phyloP scores from a whole-genome alignment of 2,888 invertebrate species.

The Galerucella calmariensis region DNA sequence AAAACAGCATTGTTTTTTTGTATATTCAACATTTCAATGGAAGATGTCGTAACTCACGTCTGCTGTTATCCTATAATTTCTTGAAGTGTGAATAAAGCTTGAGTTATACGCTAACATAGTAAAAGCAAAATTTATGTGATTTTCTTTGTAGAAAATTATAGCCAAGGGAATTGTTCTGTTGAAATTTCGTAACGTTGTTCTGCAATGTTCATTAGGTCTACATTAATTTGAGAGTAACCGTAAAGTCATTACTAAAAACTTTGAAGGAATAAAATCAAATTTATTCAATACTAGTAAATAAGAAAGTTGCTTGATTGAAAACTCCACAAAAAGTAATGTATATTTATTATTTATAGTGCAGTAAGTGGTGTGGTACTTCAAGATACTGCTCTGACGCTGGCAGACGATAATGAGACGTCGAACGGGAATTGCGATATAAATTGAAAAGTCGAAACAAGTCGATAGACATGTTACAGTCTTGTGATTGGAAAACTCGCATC shows the following conservation, averaged over 20 bases:
- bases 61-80: slow-evolving; percentile 23
- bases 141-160: slow-evolving; percentile 32
- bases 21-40: slow-evolving; percentile 2
- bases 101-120: slow-evolving; percentile 25
- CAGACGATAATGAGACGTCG: too few species aligned
- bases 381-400: too few species aligned
- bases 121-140: slow-evolving; percentile 31
- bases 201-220: not conserved
- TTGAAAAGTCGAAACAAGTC: too few species aligned
- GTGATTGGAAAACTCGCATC: too few species aligned
- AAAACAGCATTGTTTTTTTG: slow-evolving; percentile 4
- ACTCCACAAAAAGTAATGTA: not conserved
- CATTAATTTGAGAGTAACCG: not conserved
- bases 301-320: not conserved
- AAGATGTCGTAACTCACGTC: slow-evolving; percentile 15
- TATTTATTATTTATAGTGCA: too few species aligned
- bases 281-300: not conserved
- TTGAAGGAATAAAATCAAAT: not conserved
- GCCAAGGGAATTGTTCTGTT: slow-evolving; percentile 26
- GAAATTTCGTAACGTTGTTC: slow-evolving; percentile 12
- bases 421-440: too few species aligned
- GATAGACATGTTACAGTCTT: too few species aligned
- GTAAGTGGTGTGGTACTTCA: too few species aligned
- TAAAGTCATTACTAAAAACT: not conserved
- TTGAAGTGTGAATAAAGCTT: slow-evolving; percentile 30